Conservation (phyloP, 2,888 invertebrate species). For the Pseudococcus jackbeardsleyi region DNA sequence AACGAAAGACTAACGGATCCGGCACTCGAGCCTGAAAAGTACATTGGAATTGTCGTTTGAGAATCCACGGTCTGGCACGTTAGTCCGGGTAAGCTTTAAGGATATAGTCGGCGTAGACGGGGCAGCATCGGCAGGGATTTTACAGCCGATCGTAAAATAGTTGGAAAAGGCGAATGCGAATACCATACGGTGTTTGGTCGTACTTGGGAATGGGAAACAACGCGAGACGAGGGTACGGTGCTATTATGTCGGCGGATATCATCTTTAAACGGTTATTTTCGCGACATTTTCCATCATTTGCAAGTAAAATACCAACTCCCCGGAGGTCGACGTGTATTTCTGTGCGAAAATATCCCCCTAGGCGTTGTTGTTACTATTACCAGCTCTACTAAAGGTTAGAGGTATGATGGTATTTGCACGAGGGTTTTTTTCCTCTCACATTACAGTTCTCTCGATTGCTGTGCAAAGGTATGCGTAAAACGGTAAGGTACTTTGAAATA, state of each 20-base stretch:
- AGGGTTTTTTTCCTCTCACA: conserved; percentile 24
- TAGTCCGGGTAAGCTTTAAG: neutral
- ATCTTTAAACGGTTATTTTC: conserved; percentile 62
- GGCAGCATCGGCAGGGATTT: conserved; percentile 26
- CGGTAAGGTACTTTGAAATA: neutral
- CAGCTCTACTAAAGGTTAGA: neutral
- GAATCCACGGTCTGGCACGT: neutral
- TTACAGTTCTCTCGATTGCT: neutral
- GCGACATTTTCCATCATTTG: conserved; percentile 62
- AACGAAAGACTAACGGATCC: neutral
- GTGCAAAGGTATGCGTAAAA: neutral
- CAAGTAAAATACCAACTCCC: conserved; percentile 59
- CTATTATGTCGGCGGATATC: conserved; percentile 59
- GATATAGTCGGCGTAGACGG: neutral
- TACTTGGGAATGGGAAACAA: neutral
- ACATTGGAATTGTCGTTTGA: neutral
- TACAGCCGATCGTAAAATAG: conserved; percentile 57
- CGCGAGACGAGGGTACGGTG: neutral
- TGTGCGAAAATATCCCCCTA: neutral
- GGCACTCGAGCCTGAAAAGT: neutral
- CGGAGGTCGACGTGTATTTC: conserved; percentile 11
- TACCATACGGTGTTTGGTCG: conserved; percentile 46
- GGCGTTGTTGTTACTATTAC: conserved; percentile 32
- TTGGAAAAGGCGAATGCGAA: conserved; percentile 42
- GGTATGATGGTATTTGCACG: neutral